Percentiles rank a stretch among this genome's conserved stretches.
phyloP scores from a whole-genome alignment of 1,140 invertebrate genomes.

The Pseudoatta argentina region DNA sequence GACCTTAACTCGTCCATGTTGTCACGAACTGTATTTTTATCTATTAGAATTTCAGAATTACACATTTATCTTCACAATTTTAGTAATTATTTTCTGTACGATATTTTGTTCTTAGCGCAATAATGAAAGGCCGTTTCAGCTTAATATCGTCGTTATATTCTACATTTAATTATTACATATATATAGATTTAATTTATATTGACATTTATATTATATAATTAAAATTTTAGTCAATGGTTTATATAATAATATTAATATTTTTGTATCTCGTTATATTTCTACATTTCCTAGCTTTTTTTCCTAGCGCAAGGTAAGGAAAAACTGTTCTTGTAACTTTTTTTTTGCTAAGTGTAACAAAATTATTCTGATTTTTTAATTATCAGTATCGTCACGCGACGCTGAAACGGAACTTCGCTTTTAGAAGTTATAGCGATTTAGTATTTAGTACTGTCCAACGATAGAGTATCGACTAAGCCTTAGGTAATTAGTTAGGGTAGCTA shows the following conservation, averaged over 20 bases:
- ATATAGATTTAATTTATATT: slow-evolving; percentile 11
- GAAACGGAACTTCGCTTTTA: slow-evolving; percentile 64
- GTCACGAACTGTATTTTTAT: slow-evolving; percentile 34
- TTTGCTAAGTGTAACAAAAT: slow-evolving; percentile 11
- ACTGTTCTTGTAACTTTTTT: background rate
- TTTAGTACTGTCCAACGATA: slow-evolving; percentile 65
- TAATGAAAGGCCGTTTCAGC: slow-evolving; percentile 62
- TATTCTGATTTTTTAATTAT: background rate
- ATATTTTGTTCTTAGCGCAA: slow-evolving; percentile 41
- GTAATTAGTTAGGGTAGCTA: slow-evolving; percentile 85
- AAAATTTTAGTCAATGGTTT: slow-evolving; percentile 14
- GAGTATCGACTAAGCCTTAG: slow-evolving; percentile 79
- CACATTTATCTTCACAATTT: slow-evolving; percentile 40
- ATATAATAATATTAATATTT: background rate
- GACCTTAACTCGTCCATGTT: slow-evolving; percentile 64
- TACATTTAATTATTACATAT: slow-evolving; percentile 6
- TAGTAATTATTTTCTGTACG: slow-evolving; percentile 38
- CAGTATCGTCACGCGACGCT: slow-evolving; percentile 29
- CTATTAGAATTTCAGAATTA: slow-evolving; percentile 57
- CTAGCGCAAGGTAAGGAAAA: slow-evolving; percentile 45
- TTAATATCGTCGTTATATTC: slow-evolving; percentile 22
- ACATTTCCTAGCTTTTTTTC: slow-evolving; percentile 23
- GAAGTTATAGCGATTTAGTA: slow-evolving; percentile 52
- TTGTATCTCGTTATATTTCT: background rate
- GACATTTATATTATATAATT: slow-evolving; percentile 5